phyloP scores from a whole-genome alignment of 2,113 vertebrate genomes.

The Aspidoscelis tigris region DNA sequence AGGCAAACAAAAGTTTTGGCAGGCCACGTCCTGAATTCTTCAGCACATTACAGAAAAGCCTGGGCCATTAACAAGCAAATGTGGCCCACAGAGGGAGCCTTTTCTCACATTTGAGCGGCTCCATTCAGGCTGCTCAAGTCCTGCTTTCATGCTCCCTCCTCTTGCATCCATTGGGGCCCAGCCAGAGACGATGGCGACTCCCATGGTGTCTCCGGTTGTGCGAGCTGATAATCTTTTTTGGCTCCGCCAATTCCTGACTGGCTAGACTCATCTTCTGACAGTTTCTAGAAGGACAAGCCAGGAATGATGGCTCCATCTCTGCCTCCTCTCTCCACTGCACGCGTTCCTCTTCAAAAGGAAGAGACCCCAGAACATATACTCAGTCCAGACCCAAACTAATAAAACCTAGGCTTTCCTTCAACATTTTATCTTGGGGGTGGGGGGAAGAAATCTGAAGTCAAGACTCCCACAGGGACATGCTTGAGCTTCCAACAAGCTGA shows the following conservation, averaged over 20 bases:
- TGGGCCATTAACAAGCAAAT: background rate
- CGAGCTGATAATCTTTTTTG: conserved; percentile 1
- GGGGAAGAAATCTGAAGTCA: background rate
- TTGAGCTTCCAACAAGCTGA: conserved; percentile 38
- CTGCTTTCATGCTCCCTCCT: background rate
- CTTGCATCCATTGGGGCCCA: background rate
- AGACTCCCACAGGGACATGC: conserved; percentile 20
- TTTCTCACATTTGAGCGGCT: background rate
- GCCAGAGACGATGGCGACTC: conserved; percentile 1
- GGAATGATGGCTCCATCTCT: background rate
- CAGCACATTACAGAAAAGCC: background rate
- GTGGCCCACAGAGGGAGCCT: conserved; percentile 18
- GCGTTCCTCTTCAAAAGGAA: background rate
- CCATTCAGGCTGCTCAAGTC: background rate
- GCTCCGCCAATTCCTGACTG: background rate
- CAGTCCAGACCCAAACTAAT: background rate
- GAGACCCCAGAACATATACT: background rate
- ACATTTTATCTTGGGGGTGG: background rate
- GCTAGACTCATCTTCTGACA: background rate
- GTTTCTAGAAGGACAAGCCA: background rate
- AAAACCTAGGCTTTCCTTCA: background rate
- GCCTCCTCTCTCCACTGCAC: background rate
- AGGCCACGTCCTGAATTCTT: background rate
- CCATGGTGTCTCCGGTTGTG: background rate
- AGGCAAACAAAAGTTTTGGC: background rate